phyloP scores from a whole-genome alignment of 2,113 vertebrate genomes.

The Microcebus jonahi region DNA sequence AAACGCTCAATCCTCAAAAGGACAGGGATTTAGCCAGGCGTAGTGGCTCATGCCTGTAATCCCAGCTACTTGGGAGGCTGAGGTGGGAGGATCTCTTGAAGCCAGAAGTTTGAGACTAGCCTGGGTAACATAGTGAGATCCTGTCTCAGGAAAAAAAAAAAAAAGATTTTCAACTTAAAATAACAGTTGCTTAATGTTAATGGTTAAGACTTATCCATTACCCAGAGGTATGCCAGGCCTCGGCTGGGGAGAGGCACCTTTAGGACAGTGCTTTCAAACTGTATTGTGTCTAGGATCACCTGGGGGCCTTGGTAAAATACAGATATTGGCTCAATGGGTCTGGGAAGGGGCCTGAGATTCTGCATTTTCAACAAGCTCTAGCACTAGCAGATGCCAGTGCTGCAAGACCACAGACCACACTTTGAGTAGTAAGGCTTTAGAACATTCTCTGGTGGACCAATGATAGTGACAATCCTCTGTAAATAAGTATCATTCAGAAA shows the following conservation, averaged over 20 bases:
- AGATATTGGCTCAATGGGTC: neutral
- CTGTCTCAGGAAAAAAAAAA: neutral
- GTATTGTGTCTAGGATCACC: neutral
- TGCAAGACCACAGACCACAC: neutral
- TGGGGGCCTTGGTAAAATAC: neutral
- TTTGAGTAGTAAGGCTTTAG: constrained; percentile 45
- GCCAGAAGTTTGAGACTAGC: neutral
- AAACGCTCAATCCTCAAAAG: neutral
- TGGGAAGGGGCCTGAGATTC: neutral
- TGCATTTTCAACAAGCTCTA: neutral
- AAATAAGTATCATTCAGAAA: constrained; percentile 47
- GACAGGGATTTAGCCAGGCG: neutral
- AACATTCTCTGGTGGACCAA: constrained; percentile 23
- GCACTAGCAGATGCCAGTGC: neutral
- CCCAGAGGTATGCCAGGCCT: neutral
- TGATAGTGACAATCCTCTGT: constrained; percentile 11
- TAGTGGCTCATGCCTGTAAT: no score
- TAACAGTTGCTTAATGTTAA: constrained; percentile 11
- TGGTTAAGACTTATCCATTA: neutral
- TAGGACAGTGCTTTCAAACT: neutral
- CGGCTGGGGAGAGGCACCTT: neutral
- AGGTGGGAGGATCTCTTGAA: neutral
- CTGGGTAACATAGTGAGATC: neutral
- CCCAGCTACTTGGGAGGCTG: neutral
- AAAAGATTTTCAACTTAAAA: constrained; percentile 41